Percentiles rank a stretch among this genome's conserved stretches.
Evolutionary conservation across 1,140 invertebrate genomes (phyloP).

Genomic region (Nilaparvata lugens): DNA sequence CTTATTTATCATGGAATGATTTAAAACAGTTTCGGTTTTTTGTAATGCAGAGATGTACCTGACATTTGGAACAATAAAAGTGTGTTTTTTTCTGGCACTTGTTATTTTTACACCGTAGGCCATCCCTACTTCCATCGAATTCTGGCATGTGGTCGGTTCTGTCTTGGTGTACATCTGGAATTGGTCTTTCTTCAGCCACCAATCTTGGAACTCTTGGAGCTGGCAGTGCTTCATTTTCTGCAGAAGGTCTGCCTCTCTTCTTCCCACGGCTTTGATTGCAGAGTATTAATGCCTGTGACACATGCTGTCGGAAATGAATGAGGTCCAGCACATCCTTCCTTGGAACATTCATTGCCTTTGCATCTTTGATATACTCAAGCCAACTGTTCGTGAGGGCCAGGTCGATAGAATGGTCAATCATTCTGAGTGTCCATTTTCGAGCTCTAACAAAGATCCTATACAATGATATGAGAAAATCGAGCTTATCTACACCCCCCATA

Average conservation of each 20-base stretch:
- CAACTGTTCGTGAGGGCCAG: conserved; percentile 15
- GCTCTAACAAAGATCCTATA: conserved; percentile 20
- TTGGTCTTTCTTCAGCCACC: background rate
- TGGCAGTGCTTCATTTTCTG: background rate
- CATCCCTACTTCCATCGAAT: conserved; percentile 7
- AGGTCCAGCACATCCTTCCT: conserved; percentile 3
- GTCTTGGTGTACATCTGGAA: conserved; percentile 3
- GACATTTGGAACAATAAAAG: conserved; percentile 7
- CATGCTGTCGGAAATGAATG: no score
- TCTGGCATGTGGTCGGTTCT: conserved; percentile 2
- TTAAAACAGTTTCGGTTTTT: no score
- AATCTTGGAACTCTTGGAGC: background rate
- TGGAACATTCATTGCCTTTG: background rate
- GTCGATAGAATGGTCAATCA: conserved; percentile 18
- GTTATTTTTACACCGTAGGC: conserved; percentile 10
- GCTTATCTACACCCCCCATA: conserved; percentile 35
- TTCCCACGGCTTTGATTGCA: conserved; percentile 8
- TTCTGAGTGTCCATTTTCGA: conserved; percentile 16
- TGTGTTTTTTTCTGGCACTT: conserved; percentile 7
- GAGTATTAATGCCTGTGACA: conserved; percentile 8
- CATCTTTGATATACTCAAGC: conserved; percentile 18
- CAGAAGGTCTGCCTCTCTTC: conserved; percentile 6
- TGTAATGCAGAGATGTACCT: conserved; percentile 4
- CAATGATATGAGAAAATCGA: conserved; percentile 24
- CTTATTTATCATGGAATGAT: no score